Conservation (phyloP, 2,113 vertebrate species). For the Sorex araneus region DNA sequence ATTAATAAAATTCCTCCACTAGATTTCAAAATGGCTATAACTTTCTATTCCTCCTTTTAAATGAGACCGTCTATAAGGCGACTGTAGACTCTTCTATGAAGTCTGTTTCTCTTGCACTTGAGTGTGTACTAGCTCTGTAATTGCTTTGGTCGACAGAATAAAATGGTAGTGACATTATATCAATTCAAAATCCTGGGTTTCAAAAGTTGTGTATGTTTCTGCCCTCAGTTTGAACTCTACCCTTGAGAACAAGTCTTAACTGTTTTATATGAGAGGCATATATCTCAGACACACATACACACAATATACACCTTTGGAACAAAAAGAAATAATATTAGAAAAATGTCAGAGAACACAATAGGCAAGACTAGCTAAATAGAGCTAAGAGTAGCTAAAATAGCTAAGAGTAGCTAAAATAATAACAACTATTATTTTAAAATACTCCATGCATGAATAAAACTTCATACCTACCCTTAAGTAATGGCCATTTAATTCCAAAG, state of each 20-base stretch:
- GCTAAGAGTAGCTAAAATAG: too few species aligned
- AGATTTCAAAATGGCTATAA: neutral
- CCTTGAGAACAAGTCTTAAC: too few species aligned
- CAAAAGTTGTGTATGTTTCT: neutral
- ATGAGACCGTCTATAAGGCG: neutral
- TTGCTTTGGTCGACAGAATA: neutral
- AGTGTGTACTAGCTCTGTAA: neutral
- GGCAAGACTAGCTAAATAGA: neutral
- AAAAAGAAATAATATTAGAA: constrained; percentile 31
- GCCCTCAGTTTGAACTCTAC: neutral
- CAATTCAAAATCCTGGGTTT: neutral
- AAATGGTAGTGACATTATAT: neutral
- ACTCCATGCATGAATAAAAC: neutral
- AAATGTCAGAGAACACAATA: neutral
- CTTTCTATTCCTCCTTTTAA: neutral
- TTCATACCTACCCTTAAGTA: neutral
- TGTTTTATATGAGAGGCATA: too few species aligned
- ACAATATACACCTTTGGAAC: neutral
- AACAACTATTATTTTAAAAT: too few species aligned
- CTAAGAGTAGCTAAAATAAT: too few species aligned
- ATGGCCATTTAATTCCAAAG: neutral
- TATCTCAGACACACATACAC: neutral
- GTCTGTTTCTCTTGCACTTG: neutral
- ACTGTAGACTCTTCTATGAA: neutral
- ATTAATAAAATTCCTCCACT: neutral